phyloP scores from a whole-genome alignment of 2,888 invertebrate species.

The Drosophila picticornis region DNA sequence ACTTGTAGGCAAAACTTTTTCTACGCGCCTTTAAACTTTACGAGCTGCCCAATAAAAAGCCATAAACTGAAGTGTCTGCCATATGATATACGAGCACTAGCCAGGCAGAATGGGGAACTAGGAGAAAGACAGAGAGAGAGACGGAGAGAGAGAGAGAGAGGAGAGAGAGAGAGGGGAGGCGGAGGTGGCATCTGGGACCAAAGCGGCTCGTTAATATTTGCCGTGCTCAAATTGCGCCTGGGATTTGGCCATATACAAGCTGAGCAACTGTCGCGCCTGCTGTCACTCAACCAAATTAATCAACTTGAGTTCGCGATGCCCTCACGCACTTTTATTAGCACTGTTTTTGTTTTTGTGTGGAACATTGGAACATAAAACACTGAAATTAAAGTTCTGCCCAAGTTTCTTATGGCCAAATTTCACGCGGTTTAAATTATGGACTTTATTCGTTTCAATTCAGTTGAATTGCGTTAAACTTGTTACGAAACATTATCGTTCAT shows the following conservation, averaged over 20 bases:
- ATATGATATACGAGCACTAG: slow-evolving; percentile 38
- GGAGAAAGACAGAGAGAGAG: too few relatives aligned
- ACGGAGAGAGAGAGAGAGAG: too few relatives aligned
- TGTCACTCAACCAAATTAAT: slow-evolving; percentile 71
- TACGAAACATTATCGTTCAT: too few relatives aligned
- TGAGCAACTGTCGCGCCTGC: slow-evolving; percentile 46
- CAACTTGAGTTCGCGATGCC: slow-evolving; percentile 52
- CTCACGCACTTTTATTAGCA: slow-evolving; percentile 31
- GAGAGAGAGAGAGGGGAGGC: too few relatives aligned
- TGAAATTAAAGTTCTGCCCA: slow-evolving; percentile 10
- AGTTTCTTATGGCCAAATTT: neutral
- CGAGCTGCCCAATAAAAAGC: slow-evolving; percentile 54
- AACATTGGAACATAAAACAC: slow-evolving; percentile 10
- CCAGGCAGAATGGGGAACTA: neutral
- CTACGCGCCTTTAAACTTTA: slow-evolving; percentile 53
- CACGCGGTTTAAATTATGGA: neutral
- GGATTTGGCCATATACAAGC: slow-evolving; percentile 41
- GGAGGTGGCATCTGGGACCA: slow-evolving; percentile 20
- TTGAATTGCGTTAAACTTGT: too few relatives aligned
- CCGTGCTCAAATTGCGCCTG: slow-evolving; percentile 57
- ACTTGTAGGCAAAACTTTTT: slow-evolving; percentile 48
- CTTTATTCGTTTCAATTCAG: too few relatives aligned
- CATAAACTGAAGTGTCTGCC: slow-evolving; percentile 58
- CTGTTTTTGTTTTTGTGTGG: neutral
- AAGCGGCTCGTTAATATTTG: slow-evolving; percentile 52